Conservation (phyloP, 2,888 invertebrate genomes). For the Clistopyga incitator region DNA sequence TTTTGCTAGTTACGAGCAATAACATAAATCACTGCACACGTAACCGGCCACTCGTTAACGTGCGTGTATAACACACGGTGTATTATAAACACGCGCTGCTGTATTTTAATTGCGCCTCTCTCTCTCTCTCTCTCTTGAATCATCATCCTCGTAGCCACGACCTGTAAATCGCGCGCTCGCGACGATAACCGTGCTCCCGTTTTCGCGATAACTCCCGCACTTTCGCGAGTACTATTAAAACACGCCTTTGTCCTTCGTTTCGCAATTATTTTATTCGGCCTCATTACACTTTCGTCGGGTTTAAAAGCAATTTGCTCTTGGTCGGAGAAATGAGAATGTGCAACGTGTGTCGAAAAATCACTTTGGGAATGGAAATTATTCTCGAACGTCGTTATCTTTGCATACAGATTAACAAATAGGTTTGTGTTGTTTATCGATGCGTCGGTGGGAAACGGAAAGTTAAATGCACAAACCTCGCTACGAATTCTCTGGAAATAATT, state of each 20-base stretch:
- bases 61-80: conserved; percentile 3
- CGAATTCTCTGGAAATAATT: background rate
- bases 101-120: conserved; percentile 49
- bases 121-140: conserved; percentile 30
- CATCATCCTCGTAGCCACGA: conserved; percentile 33
- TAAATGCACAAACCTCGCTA: too few relatives aligned
- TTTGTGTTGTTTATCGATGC: too few relatives aligned
- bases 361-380: background rate
- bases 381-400: too few relatives aligned
- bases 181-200: conserved; percentile 37
- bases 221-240: conserved; percentile 10
- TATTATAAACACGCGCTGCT: background rate
- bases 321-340: background rate
- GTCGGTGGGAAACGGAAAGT: too few relatives aligned
- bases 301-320: background rate
- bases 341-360: background rate
- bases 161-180: background rate
- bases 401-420: too few relatives aligned
- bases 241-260: conserved; percentile 7
- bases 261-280: conserved; percentile 7
- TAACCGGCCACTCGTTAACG: conserved; percentile 32
- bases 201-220: conserved; percentile 46
- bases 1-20: conserved; percentile 27
- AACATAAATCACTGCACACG: background rate
- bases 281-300: background rate